Percentiles rank a stretch among this genome's conserved stretches.
These are phyloP conservation scores for Mechanitis messenoides DNA, from an alignment of 2,888 invertebrate species.

Conservation along the genomic window DNA sequence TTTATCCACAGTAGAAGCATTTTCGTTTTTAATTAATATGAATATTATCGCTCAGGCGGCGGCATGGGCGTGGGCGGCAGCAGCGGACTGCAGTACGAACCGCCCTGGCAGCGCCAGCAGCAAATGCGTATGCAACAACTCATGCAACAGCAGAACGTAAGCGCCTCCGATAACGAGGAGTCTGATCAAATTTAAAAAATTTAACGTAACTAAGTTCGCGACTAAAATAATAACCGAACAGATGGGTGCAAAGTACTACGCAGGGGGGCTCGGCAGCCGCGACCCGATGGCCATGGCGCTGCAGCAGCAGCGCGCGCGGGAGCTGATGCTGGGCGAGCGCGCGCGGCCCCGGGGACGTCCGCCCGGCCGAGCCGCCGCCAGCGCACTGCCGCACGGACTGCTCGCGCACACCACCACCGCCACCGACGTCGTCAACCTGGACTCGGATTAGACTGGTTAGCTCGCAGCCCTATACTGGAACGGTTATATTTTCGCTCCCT, in stretches of 20 bases:
- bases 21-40: too few relatives aligned
- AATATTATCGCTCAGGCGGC: conserved; percentile 10
- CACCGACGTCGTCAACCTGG: conserved; percentile 62
- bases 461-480: too few relatives aligned
- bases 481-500: too few relatives aligned
- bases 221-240: conserved; percentile 10
- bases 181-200: not conserved
- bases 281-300: conserved; percentile 72
- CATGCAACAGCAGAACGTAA: conserved; percentile 64
- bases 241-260: conserved; percentile 71
- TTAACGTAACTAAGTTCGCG: not conserved
- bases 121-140: conserved; percentile 65
- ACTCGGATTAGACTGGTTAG: conserved; percentile 49
- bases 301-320: conserved; percentile 67
- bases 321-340: conserved; percentile 59
- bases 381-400: conserved; percentile 35
- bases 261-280: conserved; percentile 72
- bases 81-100: conserved; percentile 68
- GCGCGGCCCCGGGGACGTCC: conserved; percentile 38
- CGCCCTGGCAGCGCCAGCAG: conserved; percentile 71
- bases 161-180: conserved; percentile 17
- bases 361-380: conserved; percentile 29
- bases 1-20: not conserved
- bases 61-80: conserved; percentile 44
- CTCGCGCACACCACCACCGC: conserved; percentile 32